Percentiles rank a stretch among this genome's conserved stretches.
Evolutionary conservation across 2,888 invertebrate species (phyloP).

Genomic region (Oegoconia quadripuncta): DNA sequence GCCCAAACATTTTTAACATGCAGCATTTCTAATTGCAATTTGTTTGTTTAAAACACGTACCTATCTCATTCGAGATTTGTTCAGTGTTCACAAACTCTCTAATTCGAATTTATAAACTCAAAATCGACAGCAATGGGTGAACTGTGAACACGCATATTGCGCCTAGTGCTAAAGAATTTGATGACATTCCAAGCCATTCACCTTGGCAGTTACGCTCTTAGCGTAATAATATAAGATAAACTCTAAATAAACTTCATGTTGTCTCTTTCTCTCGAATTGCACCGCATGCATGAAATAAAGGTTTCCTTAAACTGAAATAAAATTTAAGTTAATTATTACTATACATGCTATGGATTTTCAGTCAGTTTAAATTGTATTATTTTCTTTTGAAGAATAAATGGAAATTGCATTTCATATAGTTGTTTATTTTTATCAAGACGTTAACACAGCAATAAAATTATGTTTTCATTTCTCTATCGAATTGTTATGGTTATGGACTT

Average conservation of each 20-base stretch:
- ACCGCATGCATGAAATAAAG: too few relatives aligned
- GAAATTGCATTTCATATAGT: too few relatives aligned
- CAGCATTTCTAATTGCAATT: neutral
- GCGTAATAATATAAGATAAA: neutral
- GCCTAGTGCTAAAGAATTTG: constrained; percentile 7
- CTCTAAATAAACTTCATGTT: neutral
- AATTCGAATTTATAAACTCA: constrained; percentile 52
- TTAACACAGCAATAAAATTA: too few relatives aligned
- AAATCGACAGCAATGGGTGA: constrained; percentile 19
- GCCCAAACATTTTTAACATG: too few relatives aligned
- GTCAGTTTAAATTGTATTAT: too few relatives aligned
- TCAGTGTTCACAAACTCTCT: constrained; percentile 51
- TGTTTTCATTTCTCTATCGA: too few relatives aligned
- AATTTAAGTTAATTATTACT: too few relatives aligned
- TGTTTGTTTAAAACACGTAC: constrained; percentile 45
- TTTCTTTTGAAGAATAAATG: too few relatives aligned
- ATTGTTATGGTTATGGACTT: too few relatives aligned
- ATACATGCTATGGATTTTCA: too few relatives aligned
- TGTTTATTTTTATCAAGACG: too few relatives aligned
- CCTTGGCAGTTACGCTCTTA: neutral
- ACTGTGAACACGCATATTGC: constrained; percentile 23
- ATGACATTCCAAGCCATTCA: constrained; percentile 3
- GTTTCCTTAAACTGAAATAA: too few relatives aligned
- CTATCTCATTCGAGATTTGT: constrained; percentile 43
- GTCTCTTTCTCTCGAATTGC: neutral